phyloP scores from a whole-genome alignment of 2,113 vertebrate genomes.

The Actinemys pallida region DNA sequence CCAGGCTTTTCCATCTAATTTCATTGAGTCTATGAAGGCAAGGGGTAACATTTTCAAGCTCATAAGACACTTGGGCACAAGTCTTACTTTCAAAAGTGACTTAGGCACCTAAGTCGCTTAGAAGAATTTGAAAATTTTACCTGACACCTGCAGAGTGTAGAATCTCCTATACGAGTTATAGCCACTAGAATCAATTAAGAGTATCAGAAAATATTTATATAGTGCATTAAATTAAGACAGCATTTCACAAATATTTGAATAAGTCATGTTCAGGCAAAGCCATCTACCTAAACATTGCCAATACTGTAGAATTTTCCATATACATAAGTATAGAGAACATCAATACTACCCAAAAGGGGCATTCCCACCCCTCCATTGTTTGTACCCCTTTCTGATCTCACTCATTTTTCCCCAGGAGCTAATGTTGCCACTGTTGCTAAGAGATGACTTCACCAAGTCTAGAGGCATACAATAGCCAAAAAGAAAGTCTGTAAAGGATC shows the following conservation, averaged over 20 bases:
- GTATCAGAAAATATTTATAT: background rate
- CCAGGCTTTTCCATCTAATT: no score
- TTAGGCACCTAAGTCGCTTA: background rate
- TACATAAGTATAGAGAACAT: background rate
- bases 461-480: no score
- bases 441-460: no score
- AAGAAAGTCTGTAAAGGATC: no score
- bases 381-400: background rate
- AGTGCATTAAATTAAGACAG: background rate
- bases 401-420: background rate
- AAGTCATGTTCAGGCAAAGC: background rate
- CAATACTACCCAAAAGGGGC: background rate
- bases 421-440: no score
- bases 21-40: no score
- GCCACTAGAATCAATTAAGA: background rate
- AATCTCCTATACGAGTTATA: background rate
- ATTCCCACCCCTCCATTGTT: background rate
- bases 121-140: background rate
- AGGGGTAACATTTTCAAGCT: background rate
- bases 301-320: background rate
- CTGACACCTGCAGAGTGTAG: background rate
- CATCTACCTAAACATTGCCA: background rate
- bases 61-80: background rate
- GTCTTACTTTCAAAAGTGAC: background rate
- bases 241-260: background rate